Percentiles rank a stretch among this genome's conserved stretches.
Conservation (phyloP, 2,888 invertebrate genomes). For the Aporophyla nigra region DNA sequence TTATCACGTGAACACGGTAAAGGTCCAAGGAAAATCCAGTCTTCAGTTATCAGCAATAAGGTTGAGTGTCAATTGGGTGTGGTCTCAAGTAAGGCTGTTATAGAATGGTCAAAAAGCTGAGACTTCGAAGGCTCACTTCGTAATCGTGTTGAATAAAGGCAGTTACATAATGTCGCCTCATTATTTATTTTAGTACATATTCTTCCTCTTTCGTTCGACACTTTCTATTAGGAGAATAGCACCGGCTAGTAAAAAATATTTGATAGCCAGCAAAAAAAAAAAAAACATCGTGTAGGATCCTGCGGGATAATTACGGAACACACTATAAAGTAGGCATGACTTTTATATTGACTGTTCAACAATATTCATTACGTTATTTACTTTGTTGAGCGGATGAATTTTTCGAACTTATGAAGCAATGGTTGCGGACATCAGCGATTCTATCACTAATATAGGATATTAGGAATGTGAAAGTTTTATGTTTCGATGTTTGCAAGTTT, state of each 20-base stretch:
- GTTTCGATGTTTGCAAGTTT: no score
- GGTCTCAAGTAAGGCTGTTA: constrained; percentile 55
- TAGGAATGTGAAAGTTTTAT: no score
- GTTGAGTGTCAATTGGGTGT: constrained; percentile 20
- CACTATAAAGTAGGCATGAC: not conserved
- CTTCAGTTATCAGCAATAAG: rapidly evolving
- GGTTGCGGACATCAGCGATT: no score
- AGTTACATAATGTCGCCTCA: constrained; percentile 59
- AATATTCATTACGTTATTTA: no score
- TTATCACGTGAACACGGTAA: rapidly evolving
- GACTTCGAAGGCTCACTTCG: constrained; percentile 78
- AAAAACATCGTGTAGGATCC: not conserved
- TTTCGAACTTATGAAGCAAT: no score
- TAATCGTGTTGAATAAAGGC: constrained; percentile 71
- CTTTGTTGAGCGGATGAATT: no score
- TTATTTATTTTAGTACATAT: constrained; percentile 13
- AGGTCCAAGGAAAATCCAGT: not conserved
- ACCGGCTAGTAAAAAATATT: not conserved
- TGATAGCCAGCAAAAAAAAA: not conserved
- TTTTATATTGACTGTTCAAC: no score
- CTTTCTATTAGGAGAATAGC: not conserved
- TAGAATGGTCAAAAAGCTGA: constrained; percentile 55
- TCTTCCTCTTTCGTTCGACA: not conserved
- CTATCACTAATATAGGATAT: no score
- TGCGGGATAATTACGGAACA: not conserved